Percentiles rank a stretch among this genome's conserved stretches.
Conservation (phyloP, 2,113 vertebrate genomes). For the Rhinopomastus cyanomelas region DNA sequence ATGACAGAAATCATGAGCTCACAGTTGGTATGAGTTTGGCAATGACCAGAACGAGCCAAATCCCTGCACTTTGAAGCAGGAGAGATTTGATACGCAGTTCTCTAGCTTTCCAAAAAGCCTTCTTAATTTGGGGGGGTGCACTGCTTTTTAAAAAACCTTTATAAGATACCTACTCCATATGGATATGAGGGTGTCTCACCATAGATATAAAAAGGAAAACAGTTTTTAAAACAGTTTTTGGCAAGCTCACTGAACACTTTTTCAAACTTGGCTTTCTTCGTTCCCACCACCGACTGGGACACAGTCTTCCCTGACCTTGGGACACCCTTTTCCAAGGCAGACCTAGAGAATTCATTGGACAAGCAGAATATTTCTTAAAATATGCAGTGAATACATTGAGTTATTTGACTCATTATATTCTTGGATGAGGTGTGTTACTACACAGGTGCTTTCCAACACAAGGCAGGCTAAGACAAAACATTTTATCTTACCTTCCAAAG, state of each 20-base stretch:
- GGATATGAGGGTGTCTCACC: background rate
- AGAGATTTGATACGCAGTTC: background rate
- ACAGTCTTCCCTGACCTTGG: background rate
- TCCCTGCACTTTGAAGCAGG: background rate
- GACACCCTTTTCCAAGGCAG: background rate
- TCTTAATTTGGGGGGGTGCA: too few relatives aligned
- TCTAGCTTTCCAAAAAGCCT: background rate
- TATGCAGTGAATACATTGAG: background rate
- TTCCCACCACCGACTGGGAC: background rate
- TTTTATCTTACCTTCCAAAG: background rate
- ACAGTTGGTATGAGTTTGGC: background rate
- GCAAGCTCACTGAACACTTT: background rate
- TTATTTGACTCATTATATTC: background rate
- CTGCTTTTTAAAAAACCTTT: background rate
- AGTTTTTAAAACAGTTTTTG: background rate
- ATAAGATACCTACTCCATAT: background rate
- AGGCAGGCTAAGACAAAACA: background rate
- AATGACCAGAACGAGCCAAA: background rate
- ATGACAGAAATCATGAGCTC: fast-evolving
- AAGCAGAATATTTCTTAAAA: background rate
- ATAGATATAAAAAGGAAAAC: background rate
- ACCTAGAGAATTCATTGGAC: background rate
- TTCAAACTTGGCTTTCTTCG: background rate
- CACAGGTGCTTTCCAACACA: background rate
- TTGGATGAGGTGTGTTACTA: background rate